Evolutionary conservation across 2,113 vertebrate species (phyloP), one percentile per base, ranked within the genome.

Genomic region (Balaenoptera acutorostrata): DNA sequence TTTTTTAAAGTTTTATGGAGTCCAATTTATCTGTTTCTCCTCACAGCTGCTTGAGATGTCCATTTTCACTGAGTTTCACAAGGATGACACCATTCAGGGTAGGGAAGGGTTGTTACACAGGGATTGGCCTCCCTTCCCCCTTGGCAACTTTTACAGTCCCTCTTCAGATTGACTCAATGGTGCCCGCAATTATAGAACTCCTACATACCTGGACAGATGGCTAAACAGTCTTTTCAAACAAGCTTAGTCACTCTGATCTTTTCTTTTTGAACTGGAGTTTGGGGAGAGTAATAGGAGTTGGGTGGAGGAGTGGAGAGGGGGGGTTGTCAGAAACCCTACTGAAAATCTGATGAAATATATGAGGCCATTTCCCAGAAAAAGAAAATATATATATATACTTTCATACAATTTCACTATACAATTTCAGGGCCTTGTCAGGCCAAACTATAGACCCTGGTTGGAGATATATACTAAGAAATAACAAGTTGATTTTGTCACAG

Each of bases 1-100:
- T 68, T 88, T 33, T 41, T 91, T 95, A 49, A 75, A 64, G 44
- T 66, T 69, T 81, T 15, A 64, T 86, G 11, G 41, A 89, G n/a
- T 89, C n/a, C 31, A 44, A 0, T 41, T 66, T 69, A 12, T 83
- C 57, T 74, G 7, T 46, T 68, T 92, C 20, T 5, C 68, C 69
- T 88, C 4, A 23, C 39, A 59, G 27, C 12, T 63, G 75, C 39
- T 71, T 41, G 21, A 75, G n/a, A 27, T 44, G 46, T 9, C 39
- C 23, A 55, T 66, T 77, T 87, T 57, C 55, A 23, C 68, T 94
- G 33, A 49, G 15, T 71, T 71, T 87, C 52, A 57, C 49, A 69
- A 63, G 31, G 8, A 69, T 61, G 23, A n/a, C 5, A 2, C 17
- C 20, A 21, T 13, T 29, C 39, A 27, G 2, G 6, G 18, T 20